Evolutionary conservation across 2,113 vertebrate genomes (phyloP), one percentile per base, ranked within the genome.

Genomic region (Herpetotheres cachinnans): DNA sequence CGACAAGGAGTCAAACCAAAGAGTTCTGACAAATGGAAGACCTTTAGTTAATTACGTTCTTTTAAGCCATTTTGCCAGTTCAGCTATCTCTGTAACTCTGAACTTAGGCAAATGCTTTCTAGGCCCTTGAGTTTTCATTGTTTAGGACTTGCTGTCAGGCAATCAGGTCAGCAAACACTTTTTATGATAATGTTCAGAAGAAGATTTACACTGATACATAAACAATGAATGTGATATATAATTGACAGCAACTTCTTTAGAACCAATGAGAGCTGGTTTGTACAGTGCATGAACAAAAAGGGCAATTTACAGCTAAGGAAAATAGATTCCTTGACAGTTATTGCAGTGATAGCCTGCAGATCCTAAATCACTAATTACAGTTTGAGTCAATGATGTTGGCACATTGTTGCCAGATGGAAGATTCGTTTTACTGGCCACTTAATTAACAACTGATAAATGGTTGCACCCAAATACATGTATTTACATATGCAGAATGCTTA

Each of bases 391-490:
- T 16, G 9, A 72, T 91, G 84, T 79, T 67, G 86, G 78, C 77
- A 80, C 46, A 46, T 59, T 86, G 74, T 79, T 96, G 30, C 81
- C 74, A 93, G 92, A 87, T 83, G 74, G 94, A 87, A 27, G 69
- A 67, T 92, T 88, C 54, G n/a, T 87, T 93, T 95, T 86, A 82
- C 72, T 94, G 49, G 34, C 55, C 82, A 32, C 49, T 96, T 97
- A 83, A 83, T 97, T 96, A 95, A 67, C 38, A 84, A 74, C 49
- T 82, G 84, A 38, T 89, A 87, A 89, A 61, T 5, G 16, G 40
- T 76, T 89, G 83, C 69, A 82, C 89, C 70, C 52, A 90, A 58
- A 86, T 80, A 86, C 91, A 72, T 8, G 6, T 63, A 84, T 96
- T 96, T 96, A 82, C 90, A 36, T 94, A 62, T 69, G 61, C 49